Base-by-base conservation (phyloP, 92 coral and sea anemone species). In the Porites rus region DNA sequence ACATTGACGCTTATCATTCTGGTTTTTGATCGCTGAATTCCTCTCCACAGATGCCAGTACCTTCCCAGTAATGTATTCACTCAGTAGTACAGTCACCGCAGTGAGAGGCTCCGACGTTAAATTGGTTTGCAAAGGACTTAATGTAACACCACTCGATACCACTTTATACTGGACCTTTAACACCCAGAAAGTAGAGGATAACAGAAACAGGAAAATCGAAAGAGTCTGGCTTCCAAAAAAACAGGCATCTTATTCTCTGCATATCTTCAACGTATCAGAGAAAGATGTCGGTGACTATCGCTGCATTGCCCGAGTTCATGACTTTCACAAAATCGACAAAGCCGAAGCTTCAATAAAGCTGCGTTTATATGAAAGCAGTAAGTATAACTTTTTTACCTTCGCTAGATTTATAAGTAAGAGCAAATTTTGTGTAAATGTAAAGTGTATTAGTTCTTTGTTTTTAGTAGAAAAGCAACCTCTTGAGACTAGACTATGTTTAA, bases 231-330 rank as follows among this genome's bases (percentile, higher is more conserved):
- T 1, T 1, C 10, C 28, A 8, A 0, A 0, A 20, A 17, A 2
- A 8, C 18, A 2, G 0, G 67, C 16, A 80, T 1, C 9, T 0
- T 72, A 72, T 51, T n/a, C 72, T 7, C 50, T 83, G 24, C 6
- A 6, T 9, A 83, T 83, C 10, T 72, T 18, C 7, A 83, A 74
- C 28, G 80, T 74, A 13, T 83, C 87, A 4, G 78, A 51, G 21
- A 46, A 61, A 16, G 87, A 83, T 73, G 74, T 64, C 4, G 87
- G 87, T 73, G 25, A 62, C 46, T 83, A 83, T 67, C 28, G 31
- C 1, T 83, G 87, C 54, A 6, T 13, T 2, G 78, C 58, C 8
- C 10, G 1, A 1, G 54, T 31, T 0, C 0, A 1, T 6, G 1
- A 56, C 43, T 8, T 6, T 5, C 1, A 0, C 9, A 1, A 0